Evolutionary conservation across 2,797 vertebrate genomes (phyloP).

Genomic region (Paramormyrops hopkinsi): DNA sequence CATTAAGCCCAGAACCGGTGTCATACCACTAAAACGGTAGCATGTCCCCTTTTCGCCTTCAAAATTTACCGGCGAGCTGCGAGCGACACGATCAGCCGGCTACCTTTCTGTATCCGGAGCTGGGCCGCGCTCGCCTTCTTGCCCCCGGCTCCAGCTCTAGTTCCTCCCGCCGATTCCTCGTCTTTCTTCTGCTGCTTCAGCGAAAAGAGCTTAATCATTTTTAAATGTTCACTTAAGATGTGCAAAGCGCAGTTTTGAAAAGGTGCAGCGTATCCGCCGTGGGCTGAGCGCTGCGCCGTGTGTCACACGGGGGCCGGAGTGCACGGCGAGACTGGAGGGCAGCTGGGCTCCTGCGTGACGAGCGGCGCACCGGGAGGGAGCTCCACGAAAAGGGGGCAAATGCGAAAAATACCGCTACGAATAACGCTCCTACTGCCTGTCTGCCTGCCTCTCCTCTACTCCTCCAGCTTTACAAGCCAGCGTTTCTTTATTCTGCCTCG

Average conservation of each 20-base stretch:
- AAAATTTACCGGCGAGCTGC: neutral
- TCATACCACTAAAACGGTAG: neutral
- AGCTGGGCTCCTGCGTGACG: neutral
- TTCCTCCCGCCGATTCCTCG: conserved; percentile 90
- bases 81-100: conserved; percentile 17
- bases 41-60: neutral
- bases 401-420: neutral
- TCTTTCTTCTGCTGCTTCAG: conserved; percentile 98
- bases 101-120: conserved; percentile 92
- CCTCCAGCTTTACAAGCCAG: neutral
- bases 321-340: neutral
- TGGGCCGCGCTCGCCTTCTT: conserved; percentile 93
- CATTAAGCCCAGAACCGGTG: neutral
- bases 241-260: neutral
- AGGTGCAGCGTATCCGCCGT: neutral
- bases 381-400: neutral
- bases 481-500: neutral
- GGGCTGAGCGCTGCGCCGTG: neutral
- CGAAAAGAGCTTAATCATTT: conserved; percentile 95
- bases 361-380: neutral
- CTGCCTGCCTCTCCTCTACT: neutral
- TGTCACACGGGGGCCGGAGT: conserved; percentile 12
- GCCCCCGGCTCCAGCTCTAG: conserved; percentile 74
- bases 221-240: conserved; percentile 33
- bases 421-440: neutral